Base-by-base conservation (phyloP, 2,888 invertebrate species). In the Acanthoscelides obtectus region DNA sequence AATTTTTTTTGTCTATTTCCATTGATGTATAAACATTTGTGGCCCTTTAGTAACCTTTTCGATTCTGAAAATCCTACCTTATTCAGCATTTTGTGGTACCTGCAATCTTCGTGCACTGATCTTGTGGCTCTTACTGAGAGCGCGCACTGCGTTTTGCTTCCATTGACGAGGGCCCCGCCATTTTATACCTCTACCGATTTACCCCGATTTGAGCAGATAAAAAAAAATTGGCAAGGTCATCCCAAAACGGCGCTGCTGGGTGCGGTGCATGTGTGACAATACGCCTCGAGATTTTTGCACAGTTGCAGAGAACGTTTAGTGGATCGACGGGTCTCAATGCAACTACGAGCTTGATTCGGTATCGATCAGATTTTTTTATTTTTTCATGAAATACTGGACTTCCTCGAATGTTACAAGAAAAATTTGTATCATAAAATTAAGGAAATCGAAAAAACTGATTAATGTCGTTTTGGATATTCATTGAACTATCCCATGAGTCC, bases 61-160 rank as follows among this genome's bases (percentile, higher is more conserved):
- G 25, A 45, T 45, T 1, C 3, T 45, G 17, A 1, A 45, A 45
- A 65, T 69, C 79, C 75, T 81, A 82, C 81, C 82, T 81, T 82
- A 70, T 78, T 75, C 70, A 78, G 78, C 81, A 82, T 83, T 76
- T 72, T 80, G 76, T 73, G 77, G 79, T 73, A 76, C 74, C 45
- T 45, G 45, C 45, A 17, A 45, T 45, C 45, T 45, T 45, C 25
- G 3, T 3, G 25, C 25, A 25, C 25, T 25, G 25, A 25, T 25
- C 25, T 25, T 25, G 8, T 45, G 12, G 45, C 45, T 45, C 45
- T 45, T 45, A 45, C 45, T 6, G 45, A 45, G 45, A 45, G 12
- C 45, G 45, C 17, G 45, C 45, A 45, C 45, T 6, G 12, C 45
- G 45, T 45, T 45, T 45, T 1, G 45, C 12, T n/a, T 45, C 45